phyloP scores from a whole-genome alignment of 37 sponge, comb jelly and placozoan species.

The Agelas oroides region DNA sequence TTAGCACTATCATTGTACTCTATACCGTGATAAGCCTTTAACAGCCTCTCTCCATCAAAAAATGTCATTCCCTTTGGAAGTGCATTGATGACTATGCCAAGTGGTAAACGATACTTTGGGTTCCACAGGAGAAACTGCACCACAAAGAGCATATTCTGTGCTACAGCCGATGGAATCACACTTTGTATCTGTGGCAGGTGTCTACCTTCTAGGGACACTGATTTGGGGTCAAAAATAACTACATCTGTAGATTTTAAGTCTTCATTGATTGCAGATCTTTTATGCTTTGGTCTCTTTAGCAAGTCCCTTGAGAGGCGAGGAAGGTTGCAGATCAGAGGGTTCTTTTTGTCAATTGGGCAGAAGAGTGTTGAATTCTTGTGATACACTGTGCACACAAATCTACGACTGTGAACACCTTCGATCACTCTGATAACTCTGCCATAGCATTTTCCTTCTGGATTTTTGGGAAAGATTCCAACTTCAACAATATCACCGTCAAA shows the following conservation, averaged over 20 bases:
- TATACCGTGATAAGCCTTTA: constrained; percentile 35
- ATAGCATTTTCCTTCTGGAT: constrained; percentile 16
- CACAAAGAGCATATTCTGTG: constrained; percentile 63
- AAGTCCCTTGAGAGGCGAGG: constrained; percentile 63
- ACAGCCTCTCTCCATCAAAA: constrained; percentile 54
- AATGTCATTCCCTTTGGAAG: constrained; percentile 37
- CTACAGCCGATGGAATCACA: constrained; percentile 53
- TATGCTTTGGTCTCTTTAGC: constrained; percentile 10
- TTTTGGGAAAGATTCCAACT: constrained; percentile 30
- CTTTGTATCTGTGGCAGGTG: constrained; percentile 56
- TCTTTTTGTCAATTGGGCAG: constrained; percentile 55
- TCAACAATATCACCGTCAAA: constrained; percentile 65
- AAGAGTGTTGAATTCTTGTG: constrained; percentile 44
- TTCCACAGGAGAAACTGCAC: constrained; percentile 53
- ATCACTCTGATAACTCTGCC: constrained; percentile 49
- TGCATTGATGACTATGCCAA: constrained; percentile 59
- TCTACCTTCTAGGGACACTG: not conserved
- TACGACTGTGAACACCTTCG: constrained; percentile 9
- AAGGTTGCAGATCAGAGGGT: constrained; percentile 66
- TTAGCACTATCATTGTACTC: constrained; percentile 1
- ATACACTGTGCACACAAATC: constrained; percentile 60
- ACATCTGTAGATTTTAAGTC: constrained; percentile 34
- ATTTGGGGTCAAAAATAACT: constrained; percentile 37
- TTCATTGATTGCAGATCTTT: not conserved
- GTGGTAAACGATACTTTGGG: constrained; percentile 34